Base-by-base conservation (phyloP, 2,797 vertebrate species). In the Heliangelus exortis region DNA sequence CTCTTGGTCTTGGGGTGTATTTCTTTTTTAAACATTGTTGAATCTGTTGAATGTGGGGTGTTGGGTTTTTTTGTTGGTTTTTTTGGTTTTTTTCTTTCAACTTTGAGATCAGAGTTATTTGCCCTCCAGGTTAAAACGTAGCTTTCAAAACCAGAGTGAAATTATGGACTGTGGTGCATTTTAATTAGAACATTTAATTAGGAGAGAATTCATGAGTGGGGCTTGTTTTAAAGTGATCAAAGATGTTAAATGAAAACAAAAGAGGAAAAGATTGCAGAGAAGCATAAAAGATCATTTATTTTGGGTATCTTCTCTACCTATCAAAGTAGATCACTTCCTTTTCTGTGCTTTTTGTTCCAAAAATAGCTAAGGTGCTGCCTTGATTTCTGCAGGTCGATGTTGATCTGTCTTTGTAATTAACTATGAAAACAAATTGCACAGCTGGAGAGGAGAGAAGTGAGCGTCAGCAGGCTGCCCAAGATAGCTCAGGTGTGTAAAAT, bases 101-200 rank as follows among this genome's bases (percentile, higher is more conserved):
- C 57, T 90, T 78, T 33, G 55, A 76, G 87, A 86, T 91, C 83
- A 41, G 85, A 84, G 21, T 90, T 95, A 79, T 88, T 93, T 92
- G 87, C 77, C 87, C 93, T 95, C 85, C 65, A 88, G 83, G 95
- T 91, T 96, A 90, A 95, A 96, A 65, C 74, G 22, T 23, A 79
- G 63, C 89, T 87, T 96, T 92, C 61, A 73, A 96, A 96, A 91
- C 53, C 59, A 62, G 67, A 86, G 57, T 95, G 80, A 95, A 93
- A 95, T 92, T 97, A 92, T 93, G 84, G 92, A 94, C 89, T 80
- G 69, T 92, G 79, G 71, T 95, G 71, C 71, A 54, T 93, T 96
- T 96, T 96, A 96, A 96, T 96, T 94, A 95, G 91, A 96, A 76
- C 63, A 18, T 88, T 96, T 96, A 96, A 95, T 97, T 94, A 96